Base-by-base conservation (phyloP, 2,888 invertebrate genomes). In the Gibbula magus region DNA sequence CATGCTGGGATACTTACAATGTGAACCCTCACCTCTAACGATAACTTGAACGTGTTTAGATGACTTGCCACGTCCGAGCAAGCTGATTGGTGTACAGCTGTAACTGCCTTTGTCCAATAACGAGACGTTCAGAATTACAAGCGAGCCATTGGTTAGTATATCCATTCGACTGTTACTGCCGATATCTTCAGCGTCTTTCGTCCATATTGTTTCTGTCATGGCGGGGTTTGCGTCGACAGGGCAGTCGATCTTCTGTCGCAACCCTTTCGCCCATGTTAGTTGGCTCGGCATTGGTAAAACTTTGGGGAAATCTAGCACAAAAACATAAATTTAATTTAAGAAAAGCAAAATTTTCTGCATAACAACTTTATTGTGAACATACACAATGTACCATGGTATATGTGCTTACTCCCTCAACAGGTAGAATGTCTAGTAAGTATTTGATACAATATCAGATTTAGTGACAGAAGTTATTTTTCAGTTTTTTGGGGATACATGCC, bases 191-290 rank as follows among this genome's bases (percentile, higher is more conserved):
- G 97, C 97, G 94, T 99, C 98, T 94, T 98, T 98, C 92, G 97
- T 98, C 99, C 99, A 99, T 90, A 98, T 97, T 86, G 98, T 97
- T 93, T 97, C 97, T 92, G 97, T 97, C 88, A 98, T 95, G 75
- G 98, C 97, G 61, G 99, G 99, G 94, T 98, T 98, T 79, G 98
- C 97, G 94, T 98, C 98, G 92, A 98, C 97, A 94, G 97, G 97
- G 94, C 99, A 99, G 92, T 98, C 97, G 80, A 99, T 97, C 85
- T 98, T 90, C 39, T 93, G 92, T 5, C 97, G 97, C 93, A 98
- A 94, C 76, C 98, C 96, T 93, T 97, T 96, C 78, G 99, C 98
- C 91, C 99, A 95, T 94, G 98, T 98, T 93, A 98, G 97, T 88
- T 97, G 96, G 87, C 97, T 97, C 80, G 98, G 98, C 85, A 98